Percentiles rank a stretch among this genome's conserved stretches.
Evolutionary conservation across 1,140 invertebrate species (phyloP).

Genomic region (Holotrichia oblita): DNA sequence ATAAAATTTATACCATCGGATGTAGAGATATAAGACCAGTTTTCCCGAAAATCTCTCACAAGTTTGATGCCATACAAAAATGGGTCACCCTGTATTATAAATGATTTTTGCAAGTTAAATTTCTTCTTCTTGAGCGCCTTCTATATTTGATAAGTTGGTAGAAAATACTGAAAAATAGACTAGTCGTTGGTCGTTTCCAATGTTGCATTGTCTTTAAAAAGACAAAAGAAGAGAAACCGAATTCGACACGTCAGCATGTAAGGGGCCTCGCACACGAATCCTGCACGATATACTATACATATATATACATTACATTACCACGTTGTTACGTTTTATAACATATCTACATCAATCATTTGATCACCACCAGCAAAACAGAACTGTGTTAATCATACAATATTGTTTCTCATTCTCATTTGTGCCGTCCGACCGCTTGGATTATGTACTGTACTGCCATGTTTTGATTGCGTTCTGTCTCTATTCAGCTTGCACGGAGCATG

Average conservation of each 20-base stretch:
- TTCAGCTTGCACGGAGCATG: conserved; percentile 84
- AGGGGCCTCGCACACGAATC: conserved; percentile 42
- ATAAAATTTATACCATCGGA: too few species aligned
- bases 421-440: conserved; percentile 57
- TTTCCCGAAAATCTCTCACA: too few species aligned
- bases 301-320: conserved; percentile 38
- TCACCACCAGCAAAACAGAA: conserved; percentile 21
- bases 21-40: too few species aligned
- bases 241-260: conserved; percentile 11
- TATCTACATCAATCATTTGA: conserved; percentile 35
- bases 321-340: too few species aligned
- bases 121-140: too few species aligned
- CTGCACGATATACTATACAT: conserved; percentile 47
- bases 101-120: too few species aligned
- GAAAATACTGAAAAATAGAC: too few species aligned
- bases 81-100: too few species aligned
- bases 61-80: too few species aligned
- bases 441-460: conserved; percentile 48
- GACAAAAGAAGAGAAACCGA: conserved; percentile 9
- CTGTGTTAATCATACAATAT: conserved; percentile 48
- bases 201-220: too few species aligned
- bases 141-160: too few species aligned
- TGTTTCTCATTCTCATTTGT: conserved; percentile 57
- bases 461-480: conserved; percentile 59
- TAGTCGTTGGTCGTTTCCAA: too few species aligned